Conservation (phyloP, 2,888 invertebrate genomes). For the Cantharis nigra region DNA sequence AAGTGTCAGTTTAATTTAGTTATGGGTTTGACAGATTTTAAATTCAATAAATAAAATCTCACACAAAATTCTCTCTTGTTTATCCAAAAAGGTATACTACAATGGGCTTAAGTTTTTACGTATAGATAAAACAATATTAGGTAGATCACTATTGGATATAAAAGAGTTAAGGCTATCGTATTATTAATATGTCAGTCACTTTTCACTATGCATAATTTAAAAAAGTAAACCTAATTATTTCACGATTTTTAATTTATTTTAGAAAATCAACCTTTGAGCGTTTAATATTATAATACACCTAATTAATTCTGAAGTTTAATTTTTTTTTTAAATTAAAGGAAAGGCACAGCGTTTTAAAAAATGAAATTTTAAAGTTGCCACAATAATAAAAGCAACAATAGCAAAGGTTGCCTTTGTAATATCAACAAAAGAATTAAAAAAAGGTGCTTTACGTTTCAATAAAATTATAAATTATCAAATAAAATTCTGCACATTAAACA, state of each 20-base stretch:
- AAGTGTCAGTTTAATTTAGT: slow-evolving; percentile 29
- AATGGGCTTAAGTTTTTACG: neutral
- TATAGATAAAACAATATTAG: slow-evolving; percentile 8
- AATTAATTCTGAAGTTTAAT: neutral
- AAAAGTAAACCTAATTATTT: slow-evolving; percentile 25
- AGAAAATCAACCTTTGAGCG: slow-evolving; percentile 4
- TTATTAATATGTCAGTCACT: slow-evolving; percentile 30
- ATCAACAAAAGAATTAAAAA: neutral
- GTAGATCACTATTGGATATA: slow-evolving; percentile 11
- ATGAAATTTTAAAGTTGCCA: neutral
- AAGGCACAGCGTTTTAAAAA: neutral
- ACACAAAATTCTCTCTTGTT: slow-evolving; percentile 1
- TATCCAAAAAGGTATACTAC: neutral
- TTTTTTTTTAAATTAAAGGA: neutral
- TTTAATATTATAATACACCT: neutral
- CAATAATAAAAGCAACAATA: neutral
- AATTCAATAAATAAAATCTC: slow-evolving; percentile 1
- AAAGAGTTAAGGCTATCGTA: slow-evolving; percentile 20
- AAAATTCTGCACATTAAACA: neutral
- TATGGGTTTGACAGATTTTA: slow-evolving; percentile 26
- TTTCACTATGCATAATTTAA: slow-evolving; percentile 3
- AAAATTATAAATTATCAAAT: neutral
- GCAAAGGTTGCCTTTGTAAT: neutral
- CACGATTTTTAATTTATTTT: slow-evolving; percentile 24
- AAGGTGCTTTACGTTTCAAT: neutral